Percentiles rank a stretch among this genome's conserved stretches.
These are phyloP conservation scores for Ptychadena robeensis DNA, from an alignment of 2,797 vertebrate species.

Conservation along the genomic window DNA sequence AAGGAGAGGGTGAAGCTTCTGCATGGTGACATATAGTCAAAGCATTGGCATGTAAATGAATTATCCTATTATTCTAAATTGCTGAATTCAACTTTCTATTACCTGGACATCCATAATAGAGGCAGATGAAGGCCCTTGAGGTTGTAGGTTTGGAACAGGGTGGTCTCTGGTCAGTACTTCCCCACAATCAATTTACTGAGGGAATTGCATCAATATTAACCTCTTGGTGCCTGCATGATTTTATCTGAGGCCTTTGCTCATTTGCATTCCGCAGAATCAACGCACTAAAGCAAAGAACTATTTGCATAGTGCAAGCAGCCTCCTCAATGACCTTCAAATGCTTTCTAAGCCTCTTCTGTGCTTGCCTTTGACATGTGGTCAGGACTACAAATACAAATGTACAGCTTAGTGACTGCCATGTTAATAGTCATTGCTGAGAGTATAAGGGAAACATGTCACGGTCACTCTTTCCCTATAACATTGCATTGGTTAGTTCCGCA, in stretches of 20 bases:
- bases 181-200: conserved; percentile 36
- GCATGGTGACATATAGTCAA: conserved; percentile 21
- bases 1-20: conserved; percentile 43
- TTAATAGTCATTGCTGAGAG: no score
- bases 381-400: no score
- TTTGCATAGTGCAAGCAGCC: not conserved
- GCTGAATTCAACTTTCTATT: conserved; percentile 8
- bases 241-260: not conserved
- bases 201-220: conserved; percentile 52
- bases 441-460: no score
- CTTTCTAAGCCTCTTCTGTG: no score
- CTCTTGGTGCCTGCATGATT: conserved; percentile 9
- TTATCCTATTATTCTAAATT: conserved; percentile 22
- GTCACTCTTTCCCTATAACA: no score
- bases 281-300: not conserved
- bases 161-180: conserved; percentile 9
- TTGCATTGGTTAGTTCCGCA: no score
- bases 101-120: conserved; percentile 16
- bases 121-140: conserved; percentile 11
- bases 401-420: no score
- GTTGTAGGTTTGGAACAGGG: conserved; percentile 1
- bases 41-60: conserved; percentile 44
- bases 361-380: no score
- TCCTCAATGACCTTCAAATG: no score
- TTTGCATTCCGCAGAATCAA: not conserved